phyloP scores from a whole-genome alignment of 1,140 invertebrate genomes.

The Orussus abietinus region DNA sequence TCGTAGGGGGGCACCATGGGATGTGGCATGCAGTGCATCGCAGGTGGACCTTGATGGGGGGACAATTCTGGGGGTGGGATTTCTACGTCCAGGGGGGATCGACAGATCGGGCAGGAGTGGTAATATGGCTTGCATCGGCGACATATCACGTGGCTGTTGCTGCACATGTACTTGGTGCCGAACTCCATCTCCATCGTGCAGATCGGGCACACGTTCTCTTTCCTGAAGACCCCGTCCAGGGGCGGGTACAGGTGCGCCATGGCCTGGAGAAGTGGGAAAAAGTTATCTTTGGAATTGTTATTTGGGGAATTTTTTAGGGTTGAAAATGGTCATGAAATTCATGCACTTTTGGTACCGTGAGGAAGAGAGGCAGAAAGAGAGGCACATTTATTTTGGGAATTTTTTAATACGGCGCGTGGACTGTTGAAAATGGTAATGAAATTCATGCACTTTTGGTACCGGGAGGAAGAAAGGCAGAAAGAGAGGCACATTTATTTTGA shows the following conservation, averaged over 20 bases:
- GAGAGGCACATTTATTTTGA: too few relatives aligned
- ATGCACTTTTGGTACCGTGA: too few relatives aligned
- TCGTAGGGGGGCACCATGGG: constrained; percentile 10
- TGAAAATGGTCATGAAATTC: too few relatives aligned
- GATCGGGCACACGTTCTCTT: constrained; percentile 38
- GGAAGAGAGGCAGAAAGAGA: too few relatives aligned
- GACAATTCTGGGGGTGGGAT: constrained; percentile 9
- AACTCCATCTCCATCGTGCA: constrained; percentile 36
- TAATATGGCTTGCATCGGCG: constrained; percentile 43
- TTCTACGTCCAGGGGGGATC: constrained; percentile 20
- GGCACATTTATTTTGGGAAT: too few relatives aligned
- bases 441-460: too few relatives aligned
- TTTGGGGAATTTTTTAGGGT: too few relatives aligned
- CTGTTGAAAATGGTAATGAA: too few relatives aligned
- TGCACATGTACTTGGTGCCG: constrained; percentile 29
- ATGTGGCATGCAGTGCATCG: constrained; percentile 25
- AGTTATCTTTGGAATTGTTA: too few relatives aligned
- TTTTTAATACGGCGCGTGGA: too few relatives aligned
- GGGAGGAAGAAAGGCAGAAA: too few relatives aligned
- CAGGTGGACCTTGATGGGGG: constrained; percentile 10
- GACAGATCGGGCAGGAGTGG: constrained; percentile 34
- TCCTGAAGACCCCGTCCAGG: constrained; percentile 31
- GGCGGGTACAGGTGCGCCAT: constrained; percentile 38
- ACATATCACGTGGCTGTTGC: constrained; percentile 34
- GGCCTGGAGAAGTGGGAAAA: constrained; percentile 12